phyloP scores from a whole-genome alignment of 2,113 vertebrate genomes.

The Amblyornis subalaris region DNA sequence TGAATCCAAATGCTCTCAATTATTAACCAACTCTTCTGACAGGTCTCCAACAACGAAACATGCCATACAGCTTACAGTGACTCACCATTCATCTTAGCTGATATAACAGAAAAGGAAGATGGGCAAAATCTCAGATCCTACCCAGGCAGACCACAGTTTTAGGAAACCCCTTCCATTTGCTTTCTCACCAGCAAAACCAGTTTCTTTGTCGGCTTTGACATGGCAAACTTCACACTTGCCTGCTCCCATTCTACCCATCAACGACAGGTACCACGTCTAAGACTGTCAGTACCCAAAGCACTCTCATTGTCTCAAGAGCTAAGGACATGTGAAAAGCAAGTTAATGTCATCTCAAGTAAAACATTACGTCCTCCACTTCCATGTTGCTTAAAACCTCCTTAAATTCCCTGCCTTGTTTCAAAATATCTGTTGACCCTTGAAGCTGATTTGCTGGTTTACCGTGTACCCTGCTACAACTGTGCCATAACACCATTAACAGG shows the following conservation, averaged over 20 bases:
- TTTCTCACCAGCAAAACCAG: not conserved
- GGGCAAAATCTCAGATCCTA: not conserved
- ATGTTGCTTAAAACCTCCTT: not conserved
- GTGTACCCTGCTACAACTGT: too few relatives aligned
- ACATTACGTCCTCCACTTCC: not conserved
- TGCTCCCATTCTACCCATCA: not conserved
- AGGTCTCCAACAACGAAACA: slow-evolving; percentile 30
- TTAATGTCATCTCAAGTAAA: not conserved
- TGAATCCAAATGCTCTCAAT: slow-evolving; percentile 16
- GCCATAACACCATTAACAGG: not conserved
- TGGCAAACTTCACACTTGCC: not conserved
- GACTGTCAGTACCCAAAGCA: not conserved
- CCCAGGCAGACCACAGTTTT: not conserved
- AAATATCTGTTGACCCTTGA: not conserved
- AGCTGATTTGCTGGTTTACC: not conserved
- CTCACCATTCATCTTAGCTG: not conserved
- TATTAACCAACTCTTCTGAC: slow-evolving; percentile 41
- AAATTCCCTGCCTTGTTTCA: not conserved
- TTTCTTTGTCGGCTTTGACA: not conserved
- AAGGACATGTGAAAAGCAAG: not conserved
- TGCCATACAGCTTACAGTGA: not conserved
- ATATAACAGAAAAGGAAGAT: slow-evolving; percentile 34
- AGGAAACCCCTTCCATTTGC: not conserved
- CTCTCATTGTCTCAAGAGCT: fast-evolving
- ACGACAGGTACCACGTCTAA: not conserved